phyloP scores from a whole-genome alignment of 2,888 invertebrate genomes.

The Watsonalla cultraria region DNA sequence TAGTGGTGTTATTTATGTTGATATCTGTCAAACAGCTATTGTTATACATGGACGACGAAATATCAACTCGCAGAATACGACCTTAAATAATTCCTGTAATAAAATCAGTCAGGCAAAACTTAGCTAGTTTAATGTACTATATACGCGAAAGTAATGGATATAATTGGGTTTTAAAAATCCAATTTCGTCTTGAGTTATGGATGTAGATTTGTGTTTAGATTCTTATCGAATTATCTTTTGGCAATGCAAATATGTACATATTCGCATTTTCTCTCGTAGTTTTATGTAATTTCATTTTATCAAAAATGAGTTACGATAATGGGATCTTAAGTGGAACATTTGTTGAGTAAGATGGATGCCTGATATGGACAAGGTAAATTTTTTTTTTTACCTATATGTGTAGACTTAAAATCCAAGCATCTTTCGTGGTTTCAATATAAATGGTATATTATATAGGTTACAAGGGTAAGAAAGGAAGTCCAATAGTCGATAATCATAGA shows the following conservation, averaged over 20 bases:
- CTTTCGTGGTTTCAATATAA: too few relatives aligned
- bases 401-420: too few relatives aligned
- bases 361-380: too few relatives aligned
- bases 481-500: too few relatives aligned
- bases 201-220: neutral
- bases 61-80: neutral
- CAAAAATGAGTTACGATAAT: too few relatives aligned
- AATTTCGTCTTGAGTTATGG: neutral
- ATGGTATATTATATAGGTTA: too few relatives aligned
- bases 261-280: too few relatives aligned
- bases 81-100: slow-evolving; percentile 39
- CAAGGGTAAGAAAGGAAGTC: too few relatives aligned
- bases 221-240: neutral
- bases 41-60: neutral
- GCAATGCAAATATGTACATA: neutral
- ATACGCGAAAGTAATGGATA: slow-evolving; percentile 5
- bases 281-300: too few relatives aligned
- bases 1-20: slow-evolving; percentile 14
- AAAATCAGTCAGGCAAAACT: slow-evolving; percentile 41
- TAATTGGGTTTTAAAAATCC: neutral
- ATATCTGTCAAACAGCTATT: slow-evolving; percentile 24
- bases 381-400: too few relatives aligned
- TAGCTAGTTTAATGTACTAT: slow-evolving; percentile 36
- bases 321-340: too few relatives aligned
- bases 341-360: too few relatives aligned